phyloP scores from a whole-genome alignment of 2,888 invertebrate species.

The Apodemia hepburni region DNA sequence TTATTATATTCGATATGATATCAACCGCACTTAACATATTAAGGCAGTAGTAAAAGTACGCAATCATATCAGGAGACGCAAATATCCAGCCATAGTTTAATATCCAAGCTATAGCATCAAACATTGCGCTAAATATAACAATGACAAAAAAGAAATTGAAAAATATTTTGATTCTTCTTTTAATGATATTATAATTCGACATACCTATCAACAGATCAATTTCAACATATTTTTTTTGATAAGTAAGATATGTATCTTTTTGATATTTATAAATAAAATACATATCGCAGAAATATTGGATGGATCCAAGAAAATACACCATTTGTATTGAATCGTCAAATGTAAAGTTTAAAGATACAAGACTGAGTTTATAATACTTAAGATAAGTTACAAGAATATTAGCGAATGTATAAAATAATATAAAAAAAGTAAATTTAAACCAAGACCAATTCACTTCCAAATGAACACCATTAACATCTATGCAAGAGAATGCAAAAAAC shows the following conservation, averaged over 20 bases:
- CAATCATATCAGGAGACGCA: background rate
- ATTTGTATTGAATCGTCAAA: constrained; percentile 17
- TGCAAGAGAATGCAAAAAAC: background rate
- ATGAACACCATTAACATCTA: background rate
- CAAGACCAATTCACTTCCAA: background rate
- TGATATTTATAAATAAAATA: constrained; percentile 16
- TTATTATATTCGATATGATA: background rate
- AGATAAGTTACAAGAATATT: constrained; percentile 15
- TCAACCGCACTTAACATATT: background rate
- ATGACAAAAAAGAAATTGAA: background rate
- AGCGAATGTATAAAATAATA: background rate
- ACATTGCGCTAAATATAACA: background rate
- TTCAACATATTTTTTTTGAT: background rate
- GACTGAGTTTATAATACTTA: background rate
- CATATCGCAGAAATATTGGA: constrained; percentile 20
- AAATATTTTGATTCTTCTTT: background rate
- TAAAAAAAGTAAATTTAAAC: background rate
- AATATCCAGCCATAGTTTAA: background rate
- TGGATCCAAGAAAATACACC: constrained; percentile 3
- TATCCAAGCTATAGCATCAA: background rate
- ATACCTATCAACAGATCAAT: background rate
- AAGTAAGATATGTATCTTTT: background rate
- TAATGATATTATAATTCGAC: background rate
- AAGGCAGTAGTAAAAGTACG: background rate
- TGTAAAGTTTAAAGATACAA: background rate